phyloP scores from a whole-genome alignment of 2,888 invertebrate genomes.

The Sussaba pulchella region DNA sequence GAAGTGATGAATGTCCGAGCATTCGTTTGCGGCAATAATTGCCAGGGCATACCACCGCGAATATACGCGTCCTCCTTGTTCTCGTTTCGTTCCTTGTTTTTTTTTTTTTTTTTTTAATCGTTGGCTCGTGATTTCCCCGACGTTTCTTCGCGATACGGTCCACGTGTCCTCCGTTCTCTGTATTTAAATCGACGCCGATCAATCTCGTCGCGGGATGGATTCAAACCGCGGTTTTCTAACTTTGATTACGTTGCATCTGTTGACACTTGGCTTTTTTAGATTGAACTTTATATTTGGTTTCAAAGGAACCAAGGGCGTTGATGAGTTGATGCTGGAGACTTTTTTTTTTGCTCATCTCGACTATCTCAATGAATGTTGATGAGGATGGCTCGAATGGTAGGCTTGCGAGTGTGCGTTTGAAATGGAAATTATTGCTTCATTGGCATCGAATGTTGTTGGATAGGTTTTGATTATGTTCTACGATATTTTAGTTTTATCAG shows the following conservation, averaged over 20 bases:
- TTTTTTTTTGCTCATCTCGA: no score
- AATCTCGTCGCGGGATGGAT: no score
- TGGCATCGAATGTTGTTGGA: not conserved
- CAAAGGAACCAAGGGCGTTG: no score
- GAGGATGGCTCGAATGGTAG: no score
- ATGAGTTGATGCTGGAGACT: no score
- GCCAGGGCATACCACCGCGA: conserved; percentile 69
- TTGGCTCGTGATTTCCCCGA: not conserved
- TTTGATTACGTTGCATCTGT: not conserved
- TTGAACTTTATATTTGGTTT: not conserved
- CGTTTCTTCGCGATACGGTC: conserved; percentile 9
- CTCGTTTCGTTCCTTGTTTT: conserved; percentile 25
- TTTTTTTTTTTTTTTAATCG: not conserved
- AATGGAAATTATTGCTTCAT: no score
- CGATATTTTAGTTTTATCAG: no score
- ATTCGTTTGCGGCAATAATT: conserved; percentile 76
- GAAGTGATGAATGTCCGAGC: conserved; percentile 76
- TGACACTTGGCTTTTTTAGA: not conserved
- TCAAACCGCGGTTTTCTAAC: no score
- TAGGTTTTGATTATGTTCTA: no score
- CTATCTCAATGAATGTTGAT: no score
- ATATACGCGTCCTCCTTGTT: conserved; percentile 35
- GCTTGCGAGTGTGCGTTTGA: no score
- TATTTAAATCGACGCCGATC: conserved; percentile 9
- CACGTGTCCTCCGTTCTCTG: not conserved